Evolutionary conservation across 2,888 invertebrate genomes (phyloP).

Genomic region (Phyllotreta cruciferae): DNA sequence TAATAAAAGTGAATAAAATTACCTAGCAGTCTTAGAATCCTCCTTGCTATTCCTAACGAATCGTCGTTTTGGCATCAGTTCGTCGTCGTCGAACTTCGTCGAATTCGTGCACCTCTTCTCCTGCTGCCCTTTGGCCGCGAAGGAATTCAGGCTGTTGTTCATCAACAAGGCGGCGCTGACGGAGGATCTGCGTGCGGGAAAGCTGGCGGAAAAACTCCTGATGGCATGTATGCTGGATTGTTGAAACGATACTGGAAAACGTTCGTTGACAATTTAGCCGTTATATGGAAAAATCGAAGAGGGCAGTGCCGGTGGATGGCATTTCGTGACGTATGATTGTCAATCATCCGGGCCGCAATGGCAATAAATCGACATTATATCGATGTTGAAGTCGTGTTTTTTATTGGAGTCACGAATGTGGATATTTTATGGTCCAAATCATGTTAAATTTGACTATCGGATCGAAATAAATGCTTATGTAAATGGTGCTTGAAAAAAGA

Average conservation of each 20-base stretch:
- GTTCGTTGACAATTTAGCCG: constrained; percentile 1
- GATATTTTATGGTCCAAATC: too few species aligned
- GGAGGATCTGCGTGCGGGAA: constrained; percentile 56
- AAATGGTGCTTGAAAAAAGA: too few species aligned
- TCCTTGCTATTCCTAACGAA: constrained; percentile 46
- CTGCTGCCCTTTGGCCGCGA: constrained; percentile 42
- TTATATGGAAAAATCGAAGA: constrained; percentile 6
- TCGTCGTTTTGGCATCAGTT: constrained; percentile 54
- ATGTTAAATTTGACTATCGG: too few species aligned
- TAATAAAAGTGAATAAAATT: not conserved
- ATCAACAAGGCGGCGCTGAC: constrained; percentile 51
- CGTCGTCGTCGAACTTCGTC: constrained; percentile 49
- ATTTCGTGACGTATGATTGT: constrained; percentile 25
- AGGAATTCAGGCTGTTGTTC: constrained; percentile 31
- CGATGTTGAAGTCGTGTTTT: constrained; percentile 13
- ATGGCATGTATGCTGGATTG: constrained; percentile 60
- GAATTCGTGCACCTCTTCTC: constrained; percentile 52
- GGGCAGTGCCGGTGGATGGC: not conserved
- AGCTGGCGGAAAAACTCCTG: constrained; percentile 60
- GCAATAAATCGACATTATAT: constrained; percentile 23
- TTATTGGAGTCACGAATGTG: constrained; percentile 25
- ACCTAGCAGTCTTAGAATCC: constrained; percentile 27
- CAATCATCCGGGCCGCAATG: constrained; percentile 19
- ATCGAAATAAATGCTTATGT: too few species aligned
- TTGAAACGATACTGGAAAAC: constrained; percentile 59